phyloP scores from a whole-genome alignment of 1,140 invertebrate genomes.

The Apis dorsata region DNA sequence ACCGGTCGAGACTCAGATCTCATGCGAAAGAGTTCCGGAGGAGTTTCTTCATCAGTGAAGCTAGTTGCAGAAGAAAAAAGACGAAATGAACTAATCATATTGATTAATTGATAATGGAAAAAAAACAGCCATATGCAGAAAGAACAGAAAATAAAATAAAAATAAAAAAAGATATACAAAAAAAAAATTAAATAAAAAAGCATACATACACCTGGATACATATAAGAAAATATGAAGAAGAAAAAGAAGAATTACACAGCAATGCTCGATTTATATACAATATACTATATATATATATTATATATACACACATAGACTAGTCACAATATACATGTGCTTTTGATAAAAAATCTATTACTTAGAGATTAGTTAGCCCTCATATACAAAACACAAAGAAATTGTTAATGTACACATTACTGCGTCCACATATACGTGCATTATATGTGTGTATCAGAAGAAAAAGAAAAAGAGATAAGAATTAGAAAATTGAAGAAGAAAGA shows the following conservation, averaged over 20 bases:
- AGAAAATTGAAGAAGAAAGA: background rate
- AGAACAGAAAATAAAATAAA: background rate
- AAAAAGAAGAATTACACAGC: constrained; percentile 45
- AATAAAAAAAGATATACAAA: background rate
- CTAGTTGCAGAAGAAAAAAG: background rate
- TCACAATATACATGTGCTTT: constrained; percentile 77
- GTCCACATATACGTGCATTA: constrained; percentile 46
- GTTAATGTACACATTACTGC: constrained; percentile 54
- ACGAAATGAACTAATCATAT: constrained; percentile 1
- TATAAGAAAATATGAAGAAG: background rate
- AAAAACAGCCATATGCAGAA: background rate
- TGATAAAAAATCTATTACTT: constrained; percentile 76
- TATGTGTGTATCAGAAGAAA: background rate
- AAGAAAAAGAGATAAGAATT: background rate
- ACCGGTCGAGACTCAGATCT: constrained; percentile 3
- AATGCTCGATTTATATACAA: constrained; percentile 72
- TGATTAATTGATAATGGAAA: background rate
- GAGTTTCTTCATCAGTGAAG: background rate
- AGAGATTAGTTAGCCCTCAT: constrained; percentile 69
- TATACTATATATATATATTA: constrained; percentile 72
- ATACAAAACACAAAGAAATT: constrained; percentile 53
- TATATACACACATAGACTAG: constrained; percentile 72
- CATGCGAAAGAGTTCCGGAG: background rate
- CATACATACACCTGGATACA: background rate
- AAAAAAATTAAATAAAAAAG: background rate